Percentiles rank a stretch among this genome's conserved stretches.
These are phyloP conservation scores for Aplodontia rufa DNA, from an alignment of 2,113 vertebrate genomes.

Conservation along the genomic window DNA sequence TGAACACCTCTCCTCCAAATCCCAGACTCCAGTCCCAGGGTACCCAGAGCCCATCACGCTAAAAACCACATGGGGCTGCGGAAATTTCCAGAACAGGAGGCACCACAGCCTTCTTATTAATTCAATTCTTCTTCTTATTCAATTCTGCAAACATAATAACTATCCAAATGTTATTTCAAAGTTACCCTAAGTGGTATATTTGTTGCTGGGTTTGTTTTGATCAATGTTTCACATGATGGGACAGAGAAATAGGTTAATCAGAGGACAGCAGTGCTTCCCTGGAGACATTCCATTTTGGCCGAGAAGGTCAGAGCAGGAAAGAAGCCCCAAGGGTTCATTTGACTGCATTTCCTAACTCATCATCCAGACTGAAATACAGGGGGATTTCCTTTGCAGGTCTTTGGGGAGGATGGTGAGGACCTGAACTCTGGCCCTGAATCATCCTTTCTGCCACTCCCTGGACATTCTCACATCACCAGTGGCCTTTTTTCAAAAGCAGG, in stretches of 20 bases:
- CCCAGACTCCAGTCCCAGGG: neutral
- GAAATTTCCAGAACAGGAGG: constrained; percentile 76
- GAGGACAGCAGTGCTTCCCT: constrained; percentile 80
- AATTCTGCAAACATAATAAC: no score
- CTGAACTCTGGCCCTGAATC: neutral
- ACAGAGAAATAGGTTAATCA: constrained; percentile 8
- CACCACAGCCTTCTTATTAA: constrained; percentile 75
- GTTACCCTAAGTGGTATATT: no score
- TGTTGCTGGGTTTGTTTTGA: no score
- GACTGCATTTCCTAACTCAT: neutral
- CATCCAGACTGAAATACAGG: neutral
- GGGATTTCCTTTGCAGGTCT: constrained; percentile 44
- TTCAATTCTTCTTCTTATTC: no score
- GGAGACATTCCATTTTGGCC: constrained; percentile 82
- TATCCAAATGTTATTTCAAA: no score
- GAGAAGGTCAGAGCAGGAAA: constrained; percentile 61
- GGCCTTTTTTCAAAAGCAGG: neutral
- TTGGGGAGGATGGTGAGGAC: constrained; percentile 5
- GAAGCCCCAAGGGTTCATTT: neutral
- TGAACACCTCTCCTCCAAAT: constrained; percentile 57
- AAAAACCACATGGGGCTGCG: constrained; percentile 56
- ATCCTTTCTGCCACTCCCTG: neutral
- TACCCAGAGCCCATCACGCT: constrained; percentile 45
- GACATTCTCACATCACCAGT: neutral
- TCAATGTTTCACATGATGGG: no score